phyloP scores from a whole-genome alignment of 92 coral and sea anemone genomes.

The Virgularia gustaviana region DNA sequence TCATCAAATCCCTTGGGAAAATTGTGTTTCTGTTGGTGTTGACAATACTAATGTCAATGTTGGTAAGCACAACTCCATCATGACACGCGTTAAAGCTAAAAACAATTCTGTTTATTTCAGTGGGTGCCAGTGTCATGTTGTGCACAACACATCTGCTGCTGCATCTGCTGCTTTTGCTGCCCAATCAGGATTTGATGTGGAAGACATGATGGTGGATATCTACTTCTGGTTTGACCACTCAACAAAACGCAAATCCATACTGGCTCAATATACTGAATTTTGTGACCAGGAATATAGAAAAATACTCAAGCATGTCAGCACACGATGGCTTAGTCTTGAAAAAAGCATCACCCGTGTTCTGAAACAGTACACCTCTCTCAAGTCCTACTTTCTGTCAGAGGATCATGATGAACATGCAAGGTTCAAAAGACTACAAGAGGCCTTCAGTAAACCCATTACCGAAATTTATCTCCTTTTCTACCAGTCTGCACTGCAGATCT shows the following conservation, averaged over 20 bases:
- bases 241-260: constrained; percentile 49
- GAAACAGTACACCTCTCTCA: constrained; percentile 39
- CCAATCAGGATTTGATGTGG: constrained; percentile 51
- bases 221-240: constrained; percentile 60
- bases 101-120: constrained; percentile 56
- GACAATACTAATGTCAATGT: constrained; percentile 60
- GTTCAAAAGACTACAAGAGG: not conserved
- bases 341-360: constrained; percentile 50
- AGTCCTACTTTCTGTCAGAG: constrained; percentile 44
- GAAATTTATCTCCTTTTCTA: constrained; percentile 49
- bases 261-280: constrained; percentile 55
- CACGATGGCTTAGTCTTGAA: constrained; percentile 58
- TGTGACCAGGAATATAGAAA: constrained; percentile 60
- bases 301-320: constrained; percentile 51
- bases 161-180: constrained; percentile 46
- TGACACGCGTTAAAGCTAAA: constrained; percentile 42
- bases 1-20: constrained; percentile 54
- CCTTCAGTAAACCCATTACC: constrained; percentile 11
- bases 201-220: constrained; percentile 55
- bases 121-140: constrained; percentile 64
- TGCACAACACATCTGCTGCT: constrained; percentile 55
- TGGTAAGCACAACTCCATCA: constrained; percentile 50
- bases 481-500: constrained; percentile 38
- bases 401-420: not conserved
- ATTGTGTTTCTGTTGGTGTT: constrained; percentile 55